Evolutionary conservation across 2,888 invertebrate species (phyloP).

Genomic region (Pandemis cinnamomeana): DNA sequence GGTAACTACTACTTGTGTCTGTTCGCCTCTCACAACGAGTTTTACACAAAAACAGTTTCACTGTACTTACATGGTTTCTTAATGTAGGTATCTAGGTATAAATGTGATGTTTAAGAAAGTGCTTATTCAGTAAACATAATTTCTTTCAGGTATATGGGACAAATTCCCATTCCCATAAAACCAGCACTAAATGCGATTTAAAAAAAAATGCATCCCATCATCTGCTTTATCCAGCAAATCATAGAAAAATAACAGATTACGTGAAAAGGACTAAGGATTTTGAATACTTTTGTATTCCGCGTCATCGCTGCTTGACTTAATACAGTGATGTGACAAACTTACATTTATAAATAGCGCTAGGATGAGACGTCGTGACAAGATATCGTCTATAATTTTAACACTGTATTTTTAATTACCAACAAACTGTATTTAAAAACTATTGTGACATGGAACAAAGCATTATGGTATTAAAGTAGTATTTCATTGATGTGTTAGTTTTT

Average conservation of each 20-base stretch:
- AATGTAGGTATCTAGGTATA: too few relatives aligned
- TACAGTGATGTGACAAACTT: neutral
- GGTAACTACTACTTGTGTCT: too few relatives aligned
- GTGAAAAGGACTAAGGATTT: too few relatives aligned
- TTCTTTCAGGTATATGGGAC: neutral
- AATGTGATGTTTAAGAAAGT: too few relatives aligned
- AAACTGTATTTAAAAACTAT: neutral
- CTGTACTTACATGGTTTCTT: too few relatives aligned
- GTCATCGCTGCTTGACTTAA: too few relatives aligned
- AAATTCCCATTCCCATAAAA: neutral
- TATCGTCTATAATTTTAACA: neutral
- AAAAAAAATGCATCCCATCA: neutral
- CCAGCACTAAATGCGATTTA: neutral
- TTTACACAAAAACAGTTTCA: too few relatives aligned
- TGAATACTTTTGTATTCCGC: too few relatives aligned
- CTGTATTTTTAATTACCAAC: neutral
- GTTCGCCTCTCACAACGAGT: too few relatives aligned
- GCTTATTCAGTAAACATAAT: neutral
- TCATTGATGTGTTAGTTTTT: neutral
- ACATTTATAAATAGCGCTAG: neutral
- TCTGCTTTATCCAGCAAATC: neutral
- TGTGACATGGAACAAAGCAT: neutral
- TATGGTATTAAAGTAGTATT: neutral
- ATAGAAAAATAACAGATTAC: neutral
- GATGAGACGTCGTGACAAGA: neutral